Conservation (phyloP, 2,113 vertebrate genomes). For the Salvelinus sp. region DNA sequence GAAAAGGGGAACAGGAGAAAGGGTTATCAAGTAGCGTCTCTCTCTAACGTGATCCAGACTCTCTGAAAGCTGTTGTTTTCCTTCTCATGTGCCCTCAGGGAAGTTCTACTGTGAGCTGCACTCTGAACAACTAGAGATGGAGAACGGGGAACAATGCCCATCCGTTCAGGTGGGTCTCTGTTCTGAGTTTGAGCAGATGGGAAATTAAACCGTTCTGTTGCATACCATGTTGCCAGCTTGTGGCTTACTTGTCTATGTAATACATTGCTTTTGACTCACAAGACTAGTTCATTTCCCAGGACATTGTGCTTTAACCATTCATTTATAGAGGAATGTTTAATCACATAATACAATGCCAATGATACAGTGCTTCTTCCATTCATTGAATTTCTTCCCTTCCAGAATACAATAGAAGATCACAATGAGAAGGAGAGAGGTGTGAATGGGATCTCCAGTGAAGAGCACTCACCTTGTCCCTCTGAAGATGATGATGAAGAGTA, state of each 20-base stretch:
- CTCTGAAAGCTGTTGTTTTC: slow-evolving; percentile 1
- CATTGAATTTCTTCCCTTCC: neutral
- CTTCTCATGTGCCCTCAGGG: slow-evolving; percentile 58
- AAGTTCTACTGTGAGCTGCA: slow-evolving; percentile 77
- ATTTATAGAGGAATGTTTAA: neutral
- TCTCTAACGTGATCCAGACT: neutral
- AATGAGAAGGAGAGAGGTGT: slow-evolving; percentile 18
- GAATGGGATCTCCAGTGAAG: slow-evolving; percentile 43
- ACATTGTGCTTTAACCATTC: no score
- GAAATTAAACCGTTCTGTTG: neutral
- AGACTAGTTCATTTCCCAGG: neutral
- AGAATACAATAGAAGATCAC: slow-evolving; percentile 27
- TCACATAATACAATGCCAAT: neutral
- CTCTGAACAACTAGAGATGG: slow-evolving; percentile 59
- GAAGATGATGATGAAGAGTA: slow-evolving; percentile 8
- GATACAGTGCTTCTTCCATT: neutral
- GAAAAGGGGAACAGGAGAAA: neutral
- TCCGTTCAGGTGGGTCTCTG: slow-evolving; percentile 52
- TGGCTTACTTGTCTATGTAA: neutral
- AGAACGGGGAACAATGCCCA: slow-evolving; percentile 29
- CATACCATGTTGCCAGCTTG: neutral
- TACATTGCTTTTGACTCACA: neutral
- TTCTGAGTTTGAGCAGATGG: neutral
- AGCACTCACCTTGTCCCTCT: slow-evolving; percentile 49
- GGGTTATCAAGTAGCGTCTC: neutral